Base-by-base conservation (phyloP, 2,888 invertebrate species). In the Synanthedon vespiformis region DNA sequence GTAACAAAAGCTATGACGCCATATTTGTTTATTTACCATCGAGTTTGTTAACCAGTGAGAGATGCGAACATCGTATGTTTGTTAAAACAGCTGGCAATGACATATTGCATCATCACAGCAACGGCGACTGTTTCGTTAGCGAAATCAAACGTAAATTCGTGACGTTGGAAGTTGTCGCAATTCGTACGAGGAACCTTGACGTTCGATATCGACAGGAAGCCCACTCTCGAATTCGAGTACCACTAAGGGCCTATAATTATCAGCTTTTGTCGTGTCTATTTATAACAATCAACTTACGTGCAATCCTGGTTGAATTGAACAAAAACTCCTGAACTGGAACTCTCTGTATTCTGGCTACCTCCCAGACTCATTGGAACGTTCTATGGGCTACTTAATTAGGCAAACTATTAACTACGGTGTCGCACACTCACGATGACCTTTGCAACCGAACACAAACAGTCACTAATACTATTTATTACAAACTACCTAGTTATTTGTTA, bases 241-340 rank as follows among this genome's bases (percentile, higher is more conserved):
- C n/a, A 44, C 10, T n/a, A 44, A 8, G n/a, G 47, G 13, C 34
- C 2, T 44, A 44, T 10, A 44, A 18, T 18, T 18, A 18, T 14
- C 47, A 14, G 47, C n/a, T 44, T 44, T 14, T 44, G 47, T 44
- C 1, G 13, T 44, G 11, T 14, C 13, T 14, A 44, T 44, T 14
- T n/a, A 13, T 44, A 44, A 44, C 8, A 40, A 40, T 8, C 49
- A 49, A 93, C 96, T 95, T 94, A 98, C 98, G 97, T 95, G 92
- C 93, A 94, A 85, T 98, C 98, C 86, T 98, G 98, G 87, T 98
- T 98, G 80, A 98, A 98, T 88, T 96, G 97, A 69, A 97, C 96
- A 86, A 95, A 97, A 84, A 95, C 93, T 85, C 94, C 94, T 85
- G 92, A 92, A 88, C 93, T 91, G 77, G 93, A 89, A 85, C 93